Base-by-base conservation (phyloP, 2,113 vertebrate genomes). In the Varanus komodoensis region DNA sequence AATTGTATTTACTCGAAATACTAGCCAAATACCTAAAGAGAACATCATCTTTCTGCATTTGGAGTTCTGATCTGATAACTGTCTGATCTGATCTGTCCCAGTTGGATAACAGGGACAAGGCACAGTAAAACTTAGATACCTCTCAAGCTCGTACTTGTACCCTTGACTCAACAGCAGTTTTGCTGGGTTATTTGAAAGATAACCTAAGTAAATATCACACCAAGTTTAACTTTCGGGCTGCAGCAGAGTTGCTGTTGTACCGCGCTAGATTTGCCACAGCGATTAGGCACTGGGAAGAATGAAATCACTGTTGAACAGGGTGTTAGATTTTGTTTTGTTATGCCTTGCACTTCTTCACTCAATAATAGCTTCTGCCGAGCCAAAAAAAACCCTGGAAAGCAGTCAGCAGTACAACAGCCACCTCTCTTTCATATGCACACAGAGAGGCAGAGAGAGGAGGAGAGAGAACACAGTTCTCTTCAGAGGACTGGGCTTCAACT, bases 331-430 rank as follows among this genome's bases (percentile, higher is more conserved):
- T 44, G 38, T 44, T 44, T 44, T 44, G 38, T 44, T 44, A 44
- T 44, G 38, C 34, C 82, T 29, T 6, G 44, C 0, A 29, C 68
- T 0, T 44, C 6, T 0, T 44, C 6, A 34, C n/a, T 86, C n/a
- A 89, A 34, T 68, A 98, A 94, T 61, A 96, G 96, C 3, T 95
- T 96, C 44, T 95, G 92, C 91, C 98, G 97, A 38, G 95, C 89
- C 69, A 97, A 93, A 87, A 99, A 98, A 99, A 98, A 67, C 97
- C 98, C 93, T 97, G 97, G 92, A 98, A 94, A 75, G 96, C 97
- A 17, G 98, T 97, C 96, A 99, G 98, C 89, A 99, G 94, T 90
- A 95, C 79, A 8, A 95, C 92, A 0, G 95, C 91, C 27, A 95
- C 98, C 99, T 99, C 86, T 69, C 80, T 91, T 8, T 67, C 86